A percentile compares a stretch with the other conserved stretches of the same genome.
phyloP scores from a whole-genome alignment of 2,888 invertebrate species.

The Drosophila pseudotalamancana region DNA sequence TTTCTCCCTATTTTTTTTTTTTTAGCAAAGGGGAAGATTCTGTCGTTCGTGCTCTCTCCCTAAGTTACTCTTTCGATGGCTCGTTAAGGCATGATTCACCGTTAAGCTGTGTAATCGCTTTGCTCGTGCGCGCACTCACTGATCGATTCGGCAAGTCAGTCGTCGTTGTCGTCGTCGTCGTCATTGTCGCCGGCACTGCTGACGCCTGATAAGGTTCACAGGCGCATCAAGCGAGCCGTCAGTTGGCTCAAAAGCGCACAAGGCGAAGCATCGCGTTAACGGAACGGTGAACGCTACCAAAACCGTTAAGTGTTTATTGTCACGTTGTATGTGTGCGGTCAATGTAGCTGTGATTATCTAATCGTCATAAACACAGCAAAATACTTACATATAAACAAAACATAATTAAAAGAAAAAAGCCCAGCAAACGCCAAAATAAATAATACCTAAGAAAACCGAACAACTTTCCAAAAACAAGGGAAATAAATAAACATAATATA shows the following conservation, averaged over 20 bases:
- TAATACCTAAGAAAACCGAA: constrained; percentile 47
- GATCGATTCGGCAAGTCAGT: constrained; percentile 58
- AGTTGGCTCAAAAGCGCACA: constrained; percentile 73
- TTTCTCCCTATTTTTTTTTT: neutral
- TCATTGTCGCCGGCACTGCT: constrained; percentile 24
- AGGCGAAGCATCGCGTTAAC: constrained; percentile 62
- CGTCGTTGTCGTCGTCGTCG: constrained; percentile 26
- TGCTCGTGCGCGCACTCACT: constrained; percentile 75
- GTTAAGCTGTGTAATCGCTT: constrained; percentile 69
- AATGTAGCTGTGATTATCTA: constrained; percentile 70
- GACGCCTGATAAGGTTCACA: constrained; percentile 76
- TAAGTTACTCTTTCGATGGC: constrained; percentile 19
- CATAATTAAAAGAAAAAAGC: constrained; percentile 48
- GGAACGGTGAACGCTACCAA: constrained; percentile 43
- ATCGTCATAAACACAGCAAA: constrained; percentile 57
- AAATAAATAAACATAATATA: constrained; percentile 4
- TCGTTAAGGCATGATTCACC: constrained; percentile 63
- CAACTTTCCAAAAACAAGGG: constrained; percentile 45
- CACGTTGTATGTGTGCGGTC: constrained; percentile 22
- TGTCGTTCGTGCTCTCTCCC: constrained; percentile 3
- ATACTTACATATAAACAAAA: constrained; percentile 31
- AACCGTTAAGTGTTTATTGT: constrained; percentile 42
- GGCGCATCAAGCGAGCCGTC: constrained; percentile 71
- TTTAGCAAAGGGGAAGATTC: constrained; percentile 17
- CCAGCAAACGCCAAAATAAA: constrained; percentile 51